A percentile compares a stretch with the other conserved stretches of the same genome.
phyloP scores from a whole-genome alignment of 2,888 invertebrate species.

The Aspidiotus rigidus region DNA sequence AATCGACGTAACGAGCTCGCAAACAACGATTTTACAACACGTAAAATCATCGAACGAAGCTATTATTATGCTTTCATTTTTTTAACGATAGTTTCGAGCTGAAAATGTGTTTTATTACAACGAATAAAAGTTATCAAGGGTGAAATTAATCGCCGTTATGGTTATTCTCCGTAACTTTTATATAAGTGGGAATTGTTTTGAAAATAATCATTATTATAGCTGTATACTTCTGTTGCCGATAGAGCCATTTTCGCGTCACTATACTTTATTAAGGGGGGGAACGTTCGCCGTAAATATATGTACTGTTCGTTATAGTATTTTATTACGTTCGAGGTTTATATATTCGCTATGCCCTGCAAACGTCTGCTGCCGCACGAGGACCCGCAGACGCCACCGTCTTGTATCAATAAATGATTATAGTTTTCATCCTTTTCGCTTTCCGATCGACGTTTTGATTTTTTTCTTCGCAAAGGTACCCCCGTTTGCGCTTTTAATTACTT shows the following conservation, averaged over 20 bases:
- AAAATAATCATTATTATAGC: constrained; percentile 4
- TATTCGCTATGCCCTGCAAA: not conserved
- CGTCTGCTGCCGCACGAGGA: constrained; percentile 4
- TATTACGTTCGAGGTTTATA: not conserved
- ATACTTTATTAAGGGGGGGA: not conserved
- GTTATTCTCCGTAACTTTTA: constrained; percentile 32
- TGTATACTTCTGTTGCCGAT: constrained; percentile 4
- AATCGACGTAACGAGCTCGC: constrained; percentile 12
- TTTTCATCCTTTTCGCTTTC: not conserved
- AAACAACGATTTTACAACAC: constrained; percentile 29
- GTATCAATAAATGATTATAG: not conserved
- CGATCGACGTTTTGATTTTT: not conserved
- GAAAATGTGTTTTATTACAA: constrained; percentile 32
- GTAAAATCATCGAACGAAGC: constrained; percentile 32
- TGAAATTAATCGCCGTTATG: constrained; percentile 32
- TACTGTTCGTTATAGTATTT: constrained; percentile 2
- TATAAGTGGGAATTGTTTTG: constrained; percentile 21
- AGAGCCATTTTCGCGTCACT: not conserved
- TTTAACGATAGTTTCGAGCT: constrained; percentile 29
- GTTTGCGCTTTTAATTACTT: no score
- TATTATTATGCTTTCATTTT: constrained; percentile 30
- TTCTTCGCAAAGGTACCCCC: not conserved
- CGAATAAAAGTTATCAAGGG: constrained; percentile 32
- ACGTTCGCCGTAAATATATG: not conserved
- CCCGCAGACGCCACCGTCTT: constrained; percentile 4